phyloP scores from a whole-genome alignment of 1,140 invertebrate species.

The Pissodes strobi region DNA sequence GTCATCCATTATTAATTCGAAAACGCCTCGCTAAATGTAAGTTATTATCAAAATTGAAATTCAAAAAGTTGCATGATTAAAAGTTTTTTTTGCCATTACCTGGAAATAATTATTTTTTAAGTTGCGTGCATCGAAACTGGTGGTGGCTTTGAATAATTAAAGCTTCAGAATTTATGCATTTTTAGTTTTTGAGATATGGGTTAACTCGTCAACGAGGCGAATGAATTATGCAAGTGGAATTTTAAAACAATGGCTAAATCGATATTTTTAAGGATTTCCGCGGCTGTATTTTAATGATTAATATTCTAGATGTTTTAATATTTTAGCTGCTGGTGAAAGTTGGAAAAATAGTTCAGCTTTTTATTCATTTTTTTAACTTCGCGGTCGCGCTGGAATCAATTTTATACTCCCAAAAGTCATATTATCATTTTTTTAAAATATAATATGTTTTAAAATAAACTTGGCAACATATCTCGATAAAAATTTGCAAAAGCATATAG shows the following conservation, averaged over 20 bases:
- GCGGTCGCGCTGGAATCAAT: too few species aligned
- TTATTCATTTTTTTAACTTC: too few species aligned
- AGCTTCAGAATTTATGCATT: slow-evolving; percentile 41
- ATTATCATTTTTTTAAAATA: too few species aligned
- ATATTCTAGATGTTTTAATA: too few species aligned
- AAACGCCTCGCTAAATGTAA: not conserved
- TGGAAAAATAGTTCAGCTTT: too few species aligned
- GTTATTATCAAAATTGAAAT: slow-evolving; percentile 30
- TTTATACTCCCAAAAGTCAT: too few species aligned
- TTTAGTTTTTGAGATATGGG: slow-evolving; percentile 40
- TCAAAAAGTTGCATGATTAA: slow-evolving; percentile 35
- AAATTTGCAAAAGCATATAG: too few species aligned
- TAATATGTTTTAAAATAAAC: too few species aligned
- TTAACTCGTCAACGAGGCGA: slow-evolving; percentile 36
- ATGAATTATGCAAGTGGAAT: slow-evolving; percentile 36
- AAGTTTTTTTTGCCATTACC: slow-evolving; percentile 22
- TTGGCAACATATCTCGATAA: too few species aligned
- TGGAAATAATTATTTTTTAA: slow-evolving; percentile 38
- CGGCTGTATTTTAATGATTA: not conserved
- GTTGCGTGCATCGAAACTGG: slow-evolving; percentile 36
- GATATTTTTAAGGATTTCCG: slow-evolving; percentile 29
- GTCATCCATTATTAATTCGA: not conserved
- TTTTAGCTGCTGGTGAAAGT: too few species aligned
- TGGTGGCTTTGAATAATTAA: slow-evolving; percentile 36
- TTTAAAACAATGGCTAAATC: slow-evolving; percentile 26